phyloP scores from a whole-genome alignment of 2,113 vertebrate species.

The Triplophysa rosa region DNA sequence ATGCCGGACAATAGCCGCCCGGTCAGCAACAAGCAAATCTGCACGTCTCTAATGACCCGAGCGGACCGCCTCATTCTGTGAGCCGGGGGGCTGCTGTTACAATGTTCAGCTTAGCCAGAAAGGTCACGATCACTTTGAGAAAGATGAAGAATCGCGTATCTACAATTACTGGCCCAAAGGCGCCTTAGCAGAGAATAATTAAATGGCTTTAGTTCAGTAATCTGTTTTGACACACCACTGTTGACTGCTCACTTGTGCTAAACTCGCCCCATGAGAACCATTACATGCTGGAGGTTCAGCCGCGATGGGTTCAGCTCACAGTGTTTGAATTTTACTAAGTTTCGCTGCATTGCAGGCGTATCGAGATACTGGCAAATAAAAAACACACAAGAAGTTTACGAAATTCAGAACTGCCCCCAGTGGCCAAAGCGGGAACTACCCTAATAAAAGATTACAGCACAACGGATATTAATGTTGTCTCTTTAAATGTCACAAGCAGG shows the following conservation, averaged over 20 bases:
- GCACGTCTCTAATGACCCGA: slow-evolving; percentile 68
- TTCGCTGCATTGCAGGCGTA: neutral
- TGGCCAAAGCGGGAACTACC: too few relatives aligned
- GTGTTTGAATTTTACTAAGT: neutral
- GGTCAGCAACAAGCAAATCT: slow-evolving; percentile 69
- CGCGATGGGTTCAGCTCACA: neutral
- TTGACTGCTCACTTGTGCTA: slow-evolving; percentile 13
- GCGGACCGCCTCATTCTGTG: slow-evolving; percentile 57
- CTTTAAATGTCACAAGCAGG: too few relatives aligned
- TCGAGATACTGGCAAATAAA: neutral
- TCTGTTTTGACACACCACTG: slow-evolving; percentile 32
- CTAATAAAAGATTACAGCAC: too few relatives aligned
- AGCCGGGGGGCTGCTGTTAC: slow-evolving; percentile 59
- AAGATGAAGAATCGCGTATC: slow-evolving; percentile 46
- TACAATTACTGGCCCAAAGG: slow-evolving; percentile 59
- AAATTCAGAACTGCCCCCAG: too few relatives aligned
- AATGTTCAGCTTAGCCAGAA: slow-evolving; percentile 55
- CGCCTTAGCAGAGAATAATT: slow-evolving; percentile 61
- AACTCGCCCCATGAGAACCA: slow-evolving; percentile 2
- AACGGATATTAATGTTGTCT: too few relatives aligned
- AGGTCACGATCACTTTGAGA: slow-evolving; percentile 67
- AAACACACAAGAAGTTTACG: neutral
- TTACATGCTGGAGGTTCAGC: neutral
- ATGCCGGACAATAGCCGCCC: slow-evolving; percentile 63
- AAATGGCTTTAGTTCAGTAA: slow-evolving; percentile 50